phyloP scores from a whole-genome alignment of 2,888 invertebrate species.

The Priocnemis perturbator region DNA sequence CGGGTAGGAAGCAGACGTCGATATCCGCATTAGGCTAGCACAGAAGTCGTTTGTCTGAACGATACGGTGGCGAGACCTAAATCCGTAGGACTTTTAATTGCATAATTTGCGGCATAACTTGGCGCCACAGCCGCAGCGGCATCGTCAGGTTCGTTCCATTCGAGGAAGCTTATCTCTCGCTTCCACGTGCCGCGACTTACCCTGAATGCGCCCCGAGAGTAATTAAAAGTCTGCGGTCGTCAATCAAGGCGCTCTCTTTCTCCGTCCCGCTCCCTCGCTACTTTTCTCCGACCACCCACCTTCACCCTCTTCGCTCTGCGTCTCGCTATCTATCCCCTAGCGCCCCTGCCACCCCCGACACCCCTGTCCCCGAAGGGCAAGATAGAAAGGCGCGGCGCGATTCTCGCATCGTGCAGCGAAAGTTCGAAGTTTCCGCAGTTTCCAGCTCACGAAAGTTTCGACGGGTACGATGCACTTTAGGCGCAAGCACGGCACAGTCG shows the following conservation, averaged over 20 bases:
- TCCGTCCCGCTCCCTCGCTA: conserved; percentile 7
- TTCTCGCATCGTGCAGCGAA: conserved; percentile 28
- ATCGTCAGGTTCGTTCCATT: conserved; percentile 36
- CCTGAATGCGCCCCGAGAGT: conserved; percentile 40
- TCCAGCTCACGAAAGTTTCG: conserved; percentile 27
- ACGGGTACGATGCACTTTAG: conserved; percentile 2
- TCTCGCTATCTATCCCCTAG: conserved; percentile 23
- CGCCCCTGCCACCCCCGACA: conserved; percentile 17
- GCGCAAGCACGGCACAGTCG: background rate
- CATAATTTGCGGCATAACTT: conserved; percentile 54
- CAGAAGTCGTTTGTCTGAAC: conserved; percentile 38
- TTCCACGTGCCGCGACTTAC: conserved; percentile 52
- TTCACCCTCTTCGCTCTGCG: conserved; percentile 13
- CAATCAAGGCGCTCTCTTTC: conserved; percentile 35
- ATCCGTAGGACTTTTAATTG: conserved; percentile 52
- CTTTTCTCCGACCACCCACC: conserved; percentile 6
- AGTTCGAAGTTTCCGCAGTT: conserved; percentile 37
- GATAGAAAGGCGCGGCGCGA: conserved; percentile 34
- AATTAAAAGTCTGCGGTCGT: conserved; percentile 69
- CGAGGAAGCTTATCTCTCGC: conserved; percentile 50
- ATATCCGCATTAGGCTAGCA: background rate
- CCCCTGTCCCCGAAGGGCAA: conserved; percentile 42
- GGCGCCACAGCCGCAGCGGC: conserved; percentile 24
- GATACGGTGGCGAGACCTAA: conserved; percentile 35
- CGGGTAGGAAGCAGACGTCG: background rate